Evolutionary conservation across 2,113 vertebrate genomes (phyloP), one percentile per base, ranked within the genome.

Genomic region (Manacus vitellinus): DNA sequence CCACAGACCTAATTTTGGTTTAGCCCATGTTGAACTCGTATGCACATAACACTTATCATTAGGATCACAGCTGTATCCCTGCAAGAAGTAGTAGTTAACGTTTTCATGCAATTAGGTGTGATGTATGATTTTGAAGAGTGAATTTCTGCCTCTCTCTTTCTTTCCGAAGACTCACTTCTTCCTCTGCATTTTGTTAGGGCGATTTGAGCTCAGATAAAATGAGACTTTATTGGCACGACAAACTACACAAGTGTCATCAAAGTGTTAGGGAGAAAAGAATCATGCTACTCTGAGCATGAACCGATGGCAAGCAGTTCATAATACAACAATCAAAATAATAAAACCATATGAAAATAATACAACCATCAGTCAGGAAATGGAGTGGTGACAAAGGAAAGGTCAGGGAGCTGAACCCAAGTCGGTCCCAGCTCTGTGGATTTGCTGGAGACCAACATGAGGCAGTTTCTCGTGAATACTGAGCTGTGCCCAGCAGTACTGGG

Each of bases 231-330:
- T 75, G 73, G 33, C 76, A 61, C 3, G n/a, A 74, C 43, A 86
- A 89, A 35, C 47, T 77, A 72, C 5, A 2, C 28, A 56, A 83
- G 81, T 10, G 54, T 78, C 79, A 71, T 52, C 35, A 2, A 86
- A 92, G 37, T 47, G 76, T 72, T 61, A 89, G 76, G 88, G 52
- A 92, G 65, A 68, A 94, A 84, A 91, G 52, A 84, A 63, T 75
- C 51, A 19, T 49, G 28, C 55, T 72, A 8, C 33, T 81, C 44
- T 25, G 63, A 93, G 63, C 31, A 30, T 13, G 43, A 90, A 44
- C 41, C 0, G 4, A 41, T 8, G 25, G 21, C 3, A 2, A 84
- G 24, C 0, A 2, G 39, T 63, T 63, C 3, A 2, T 49, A 70
- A 43, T 63, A 31, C 24, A 54, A 54, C 17, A 8, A 61, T 47